These are phyloP conservation scores for Alexandromys fortis DNA, from an alignment of 2,113 vertebrate species.

Conservation along the genomic window DNA sequence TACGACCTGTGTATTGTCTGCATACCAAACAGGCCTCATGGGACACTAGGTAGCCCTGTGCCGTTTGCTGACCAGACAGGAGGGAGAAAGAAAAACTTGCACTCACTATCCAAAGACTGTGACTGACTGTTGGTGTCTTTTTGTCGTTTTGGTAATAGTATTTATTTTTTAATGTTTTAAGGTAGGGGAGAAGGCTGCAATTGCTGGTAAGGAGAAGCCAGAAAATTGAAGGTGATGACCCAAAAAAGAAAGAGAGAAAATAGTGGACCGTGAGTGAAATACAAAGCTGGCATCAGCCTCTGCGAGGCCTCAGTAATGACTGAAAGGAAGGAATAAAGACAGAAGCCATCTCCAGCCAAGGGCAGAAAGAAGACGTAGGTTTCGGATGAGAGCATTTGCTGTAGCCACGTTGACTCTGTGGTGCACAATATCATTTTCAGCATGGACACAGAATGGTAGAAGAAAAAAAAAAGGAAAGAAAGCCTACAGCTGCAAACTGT, in stretches of 20 bases:
- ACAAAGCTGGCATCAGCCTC: fast-evolving
- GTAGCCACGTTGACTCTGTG: neutral
- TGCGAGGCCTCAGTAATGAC: no score
- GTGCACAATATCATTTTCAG: neutral
- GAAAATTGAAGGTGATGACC: no score
- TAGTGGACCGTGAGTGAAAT: neutral
- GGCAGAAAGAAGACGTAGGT: neutral
- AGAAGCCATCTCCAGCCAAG: neutral
- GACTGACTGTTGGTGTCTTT: neutral
- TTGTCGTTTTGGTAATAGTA: neutral
- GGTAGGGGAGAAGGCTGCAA: fast-evolving
- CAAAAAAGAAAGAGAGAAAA: neutral
- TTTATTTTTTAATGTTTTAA: neutral
- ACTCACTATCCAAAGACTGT: neutral
- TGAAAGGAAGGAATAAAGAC: neutral
- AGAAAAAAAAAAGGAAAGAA: neutral
- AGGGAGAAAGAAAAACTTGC: neutral
- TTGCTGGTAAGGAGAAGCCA: neutral
- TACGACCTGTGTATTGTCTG: no score
- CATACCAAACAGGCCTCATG: neutral
- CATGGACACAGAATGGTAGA: neutral
- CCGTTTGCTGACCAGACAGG: neutral
- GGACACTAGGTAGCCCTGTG: neutral
- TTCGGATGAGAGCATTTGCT: neutral
- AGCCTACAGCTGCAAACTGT: neutral